These are phyloP conservation scores for Heterodera schachtii DNA, from an alignment of 1,140 invertebrate species.

Conservation along the genomic window DNA sequence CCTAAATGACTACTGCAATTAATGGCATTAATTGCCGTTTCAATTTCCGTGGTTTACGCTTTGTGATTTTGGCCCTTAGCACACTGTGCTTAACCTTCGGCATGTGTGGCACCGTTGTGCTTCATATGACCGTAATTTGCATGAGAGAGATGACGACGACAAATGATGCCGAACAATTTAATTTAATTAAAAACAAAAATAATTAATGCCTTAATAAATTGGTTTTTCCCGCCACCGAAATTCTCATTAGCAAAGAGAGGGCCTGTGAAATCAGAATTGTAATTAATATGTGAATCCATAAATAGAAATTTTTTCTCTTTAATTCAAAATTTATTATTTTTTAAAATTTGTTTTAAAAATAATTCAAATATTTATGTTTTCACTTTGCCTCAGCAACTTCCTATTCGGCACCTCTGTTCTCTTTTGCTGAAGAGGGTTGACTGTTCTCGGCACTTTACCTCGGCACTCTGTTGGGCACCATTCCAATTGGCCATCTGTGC, in stretches of 20 bases:
- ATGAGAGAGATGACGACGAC: not conserved
- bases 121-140: conserved; percentile 2
- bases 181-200: not conserved
- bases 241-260: too few species aligned
- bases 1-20: too few species aligned
- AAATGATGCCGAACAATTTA: not conserved
- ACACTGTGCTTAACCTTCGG: not conserved
- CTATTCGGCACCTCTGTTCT: not conserved
- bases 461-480: not conserved
- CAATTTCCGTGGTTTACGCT: not conserved
- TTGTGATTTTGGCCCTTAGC: not conserved
- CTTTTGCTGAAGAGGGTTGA: conserved; percentile 1
- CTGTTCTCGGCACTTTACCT: conserved; percentile 10
- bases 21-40: too few species aligned
- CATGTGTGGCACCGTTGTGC: not conserved
- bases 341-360: not conserved
- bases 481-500: not conserved
- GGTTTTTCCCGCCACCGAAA: too few species aligned
- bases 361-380: not conserved
- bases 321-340: not conserved
- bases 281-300: conserved; percentile 50
- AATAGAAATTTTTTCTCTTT: conserved; percentile 54
- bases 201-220: too few species aligned
- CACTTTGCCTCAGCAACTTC: not conserved
- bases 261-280: not conserved